These are phyloP conservation scores for Bagarius yarrelli DNA, from an alignment of 2,113 vertebrate species.

Conservation along the genomic window DNA sequence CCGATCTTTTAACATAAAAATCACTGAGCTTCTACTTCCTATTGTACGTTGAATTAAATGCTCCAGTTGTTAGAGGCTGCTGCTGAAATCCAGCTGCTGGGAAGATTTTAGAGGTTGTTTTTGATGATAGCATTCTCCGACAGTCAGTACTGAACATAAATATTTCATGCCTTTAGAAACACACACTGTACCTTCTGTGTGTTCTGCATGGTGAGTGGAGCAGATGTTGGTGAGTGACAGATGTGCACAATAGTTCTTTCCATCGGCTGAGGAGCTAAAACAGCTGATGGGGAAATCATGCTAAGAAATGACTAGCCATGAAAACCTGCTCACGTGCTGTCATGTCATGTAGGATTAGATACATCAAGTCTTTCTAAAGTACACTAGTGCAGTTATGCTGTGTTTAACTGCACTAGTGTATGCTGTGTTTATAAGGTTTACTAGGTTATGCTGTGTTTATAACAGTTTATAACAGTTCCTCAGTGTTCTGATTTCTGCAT, in stretches of 20 bases:
- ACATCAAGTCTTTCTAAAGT: neutral
- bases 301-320: slow-evolving; percentile 24
- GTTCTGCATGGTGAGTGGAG: slow-evolving; percentile 13
- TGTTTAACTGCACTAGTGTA: too few species aligned
- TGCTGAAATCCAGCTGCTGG: neutral
- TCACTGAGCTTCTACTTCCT: too few species aligned
- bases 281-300: slow-evolving; percentile 31
- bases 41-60: neutral
- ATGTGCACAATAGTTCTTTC: slow-evolving; percentile 36
- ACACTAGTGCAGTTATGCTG: neutral
- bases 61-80: neutral
- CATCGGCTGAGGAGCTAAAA: slow-evolving; percentile 7
- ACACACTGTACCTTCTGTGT: neutral
- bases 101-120: neutral
- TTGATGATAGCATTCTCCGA: neutral
- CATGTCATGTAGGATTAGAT: neutral
- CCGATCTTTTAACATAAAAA: too few species aligned
- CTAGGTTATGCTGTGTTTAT: too few species aligned
- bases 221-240: slow-evolving; percentile 47
- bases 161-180: neutral
- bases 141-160: neutral
- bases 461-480: neutral
- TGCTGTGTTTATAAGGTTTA: too few species aligned
- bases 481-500: neutral
- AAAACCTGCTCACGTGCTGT: neutral